Evolutionary conservation across 2,888 invertebrate species (phyloP), one percentile per base, ranked within the genome.

Genomic region (Hirtodrosophila duncani): DNA sequence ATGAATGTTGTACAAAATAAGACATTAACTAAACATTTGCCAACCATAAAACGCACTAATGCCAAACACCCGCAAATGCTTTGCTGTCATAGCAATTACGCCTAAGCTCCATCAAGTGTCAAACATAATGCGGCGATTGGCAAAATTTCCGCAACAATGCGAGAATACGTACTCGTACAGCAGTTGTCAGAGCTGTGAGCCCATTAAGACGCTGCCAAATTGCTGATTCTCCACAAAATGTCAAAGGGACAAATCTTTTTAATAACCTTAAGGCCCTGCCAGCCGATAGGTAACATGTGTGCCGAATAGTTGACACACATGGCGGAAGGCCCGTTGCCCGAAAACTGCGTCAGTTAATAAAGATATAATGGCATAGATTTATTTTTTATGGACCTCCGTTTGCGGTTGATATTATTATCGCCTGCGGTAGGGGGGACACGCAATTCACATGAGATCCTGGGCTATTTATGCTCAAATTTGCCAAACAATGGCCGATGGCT

Each of bases 351-450:
- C 67, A 81, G 81, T 75, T 81, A 79, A 75, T 81, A 75, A 81
- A 81, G 81, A 75, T 75, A 81, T 81, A 79, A 81, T 70, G 65
- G 57, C 67, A 57, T 63, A 58, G 79, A 78, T 69, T 69, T 81
- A 74, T 48, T 58, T 67, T 75, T 67, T 74, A 70, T 75, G 68
- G 58, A 50, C 45, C 57, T 30, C 57, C 81, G 80, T 79, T 79
- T 68, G 64, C 49, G 65, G 58, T 38, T 62, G 60, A 72, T 75
- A 66, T 63, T 63, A 72, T 74, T 66, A 69, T 72, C 49, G 48
- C 48, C 33, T 42, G 14, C 43, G 49, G 37, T 42, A 43, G 11
- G n/a, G 17, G 7, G 39, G 31, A 14, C 18, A 7, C 24, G 20
- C 10, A 20, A 3, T 4, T 49, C 67, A 58, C 61, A 56, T 51